phyloP scores from a whole-genome alignment of 2,888 invertebrate genomes.

The Tinea pellionella region DNA sequence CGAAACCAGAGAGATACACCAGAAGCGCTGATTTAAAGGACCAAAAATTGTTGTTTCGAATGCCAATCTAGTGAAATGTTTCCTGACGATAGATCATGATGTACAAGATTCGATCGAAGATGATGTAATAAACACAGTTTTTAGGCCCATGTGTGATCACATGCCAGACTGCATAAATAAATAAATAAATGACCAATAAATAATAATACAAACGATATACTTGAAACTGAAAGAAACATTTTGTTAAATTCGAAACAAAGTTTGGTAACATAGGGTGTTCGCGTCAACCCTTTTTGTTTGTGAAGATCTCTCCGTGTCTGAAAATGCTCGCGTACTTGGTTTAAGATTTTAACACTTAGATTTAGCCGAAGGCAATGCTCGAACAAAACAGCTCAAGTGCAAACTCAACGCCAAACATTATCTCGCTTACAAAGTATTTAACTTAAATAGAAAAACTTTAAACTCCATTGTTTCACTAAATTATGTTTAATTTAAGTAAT shows the following conservation, averaged over 20 bases:
- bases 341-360: conserved; percentile 1
- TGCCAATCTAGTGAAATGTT: too few species aligned
- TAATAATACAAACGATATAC: too few species aligned
- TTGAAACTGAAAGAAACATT: not conserved
- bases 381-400: not conserved
- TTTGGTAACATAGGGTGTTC: not conserved
- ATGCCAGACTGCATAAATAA: too few species aligned
- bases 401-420: conserved; percentile 2
- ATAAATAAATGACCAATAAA: too few species aligned
- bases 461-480: not conserved
- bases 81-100: too few species aligned
- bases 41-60: too few species aligned
- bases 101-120: too few species aligned
- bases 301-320: not conserved
- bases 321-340: not conserved
- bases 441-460: not conserved
- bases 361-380: not conserved
- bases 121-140: too few species aligned
- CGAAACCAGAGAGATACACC: too few species aligned
- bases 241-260: not conserved
- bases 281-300: not conserved
- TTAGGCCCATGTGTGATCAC: too few species aligned
- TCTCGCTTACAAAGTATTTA: not conserved
- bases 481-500: not conserved
- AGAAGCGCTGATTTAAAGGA: too few species aligned